phyloP scores from a whole-genome alignment of 2,888 invertebrate species.

The Opisthograptis luteolata region DNA sequence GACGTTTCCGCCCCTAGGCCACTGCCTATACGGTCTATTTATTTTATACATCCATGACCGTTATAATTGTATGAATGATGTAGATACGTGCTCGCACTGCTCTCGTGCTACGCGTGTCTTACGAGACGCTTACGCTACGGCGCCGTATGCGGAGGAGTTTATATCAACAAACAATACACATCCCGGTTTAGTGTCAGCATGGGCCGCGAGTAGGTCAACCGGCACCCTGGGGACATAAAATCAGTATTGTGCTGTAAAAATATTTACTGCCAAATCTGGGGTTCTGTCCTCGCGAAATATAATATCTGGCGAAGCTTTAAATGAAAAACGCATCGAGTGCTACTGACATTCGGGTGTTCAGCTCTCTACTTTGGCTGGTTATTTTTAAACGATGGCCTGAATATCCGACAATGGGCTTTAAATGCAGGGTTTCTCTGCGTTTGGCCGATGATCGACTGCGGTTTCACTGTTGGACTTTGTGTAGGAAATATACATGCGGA shows the following conservation, averaged over 20 bases:
- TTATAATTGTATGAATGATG: no score
- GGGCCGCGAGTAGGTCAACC: slow-evolving; percentile 21
- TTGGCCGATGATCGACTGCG: no score
- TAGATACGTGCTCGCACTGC: no score
- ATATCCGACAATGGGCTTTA: slow-evolving; percentile 8
- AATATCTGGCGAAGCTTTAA: slow-evolving; percentile 15
- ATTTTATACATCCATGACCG: no score
- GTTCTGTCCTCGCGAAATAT: slow-evolving; percentile 19
- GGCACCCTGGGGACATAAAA: slow-evolving; percentile 36
- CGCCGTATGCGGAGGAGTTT: no score
- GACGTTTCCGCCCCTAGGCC: no score
- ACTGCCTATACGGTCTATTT: no score
- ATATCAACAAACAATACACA: background rate
- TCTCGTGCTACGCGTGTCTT: no score
- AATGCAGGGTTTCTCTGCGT: background rate
- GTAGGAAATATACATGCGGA: no score
- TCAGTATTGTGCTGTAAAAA: slow-evolving; percentile 45
- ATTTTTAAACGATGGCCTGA: slow-evolving; percentile 1
- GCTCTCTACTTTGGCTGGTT: slow-evolving; percentile 1
- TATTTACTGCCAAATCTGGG: slow-evolving; percentile 36
- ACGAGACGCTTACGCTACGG: no score
- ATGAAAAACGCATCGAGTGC: slow-evolving; percentile 20
- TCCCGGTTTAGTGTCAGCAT: slow-evolving; percentile 3
- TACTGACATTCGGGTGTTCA: slow-evolving; percentile 3
- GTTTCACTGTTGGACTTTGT: no score